Conservation (phyloP, 1,140 invertebrate species). For the Drosophila sucinea region DNA sequence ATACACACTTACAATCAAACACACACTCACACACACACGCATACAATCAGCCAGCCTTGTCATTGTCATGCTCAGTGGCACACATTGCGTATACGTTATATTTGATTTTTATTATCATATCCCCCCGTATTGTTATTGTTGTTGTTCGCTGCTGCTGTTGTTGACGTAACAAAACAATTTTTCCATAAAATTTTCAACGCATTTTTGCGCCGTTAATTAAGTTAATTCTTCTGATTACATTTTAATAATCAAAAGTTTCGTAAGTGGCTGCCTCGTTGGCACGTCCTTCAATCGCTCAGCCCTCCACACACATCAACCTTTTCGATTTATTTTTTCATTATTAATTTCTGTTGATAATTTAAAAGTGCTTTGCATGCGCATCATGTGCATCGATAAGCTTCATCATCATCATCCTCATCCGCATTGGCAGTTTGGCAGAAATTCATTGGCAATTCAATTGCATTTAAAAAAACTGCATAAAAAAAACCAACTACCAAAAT, state of each 20-base stretch:
- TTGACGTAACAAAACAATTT: slow-evolving; percentile 34
- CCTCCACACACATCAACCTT: slow-evolving; percentile 22
- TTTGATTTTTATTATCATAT: slow-evolving; percentile 74
- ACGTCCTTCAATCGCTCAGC: slow-evolving; percentile 42
- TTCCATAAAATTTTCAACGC: slow-evolving; percentile 53
- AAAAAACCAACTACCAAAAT: slow-evolving; percentile 49
- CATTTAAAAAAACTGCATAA: slow-evolving; percentile 70
- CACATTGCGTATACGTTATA: slow-evolving; percentile 65
- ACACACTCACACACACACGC: slow-evolving; percentile 24
- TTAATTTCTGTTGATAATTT: slow-evolving; percentile 77
- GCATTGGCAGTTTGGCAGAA: slow-evolving; percentile 9
- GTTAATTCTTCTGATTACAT: slow-evolving; percentile 78
- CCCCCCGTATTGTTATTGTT: slow-evolving; percentile 20
- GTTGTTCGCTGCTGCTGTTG: slow-evolving; percentile 4
- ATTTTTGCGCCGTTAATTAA: slow-evolving; percentile 71
- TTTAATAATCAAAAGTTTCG: slow-evolving; percentile 75
- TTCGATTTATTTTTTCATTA: slow-evolving; percentile 37
- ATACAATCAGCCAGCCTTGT: slow-evolving; percentile 31
- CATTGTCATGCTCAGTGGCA: slow-evolving; percentile 39
- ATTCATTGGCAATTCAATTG: slow-evolving; percentile 66
- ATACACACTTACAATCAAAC: slow-evolving; percentile 7
- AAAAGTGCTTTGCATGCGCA: slow-evolving; percentile 74
- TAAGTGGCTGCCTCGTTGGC: slow-evolving; percentile 49
- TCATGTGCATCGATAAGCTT: slow-evolving; percentile 75
- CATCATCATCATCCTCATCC: slow-evolving; percentile 31